Evolutionary conservation across 2,113 vertebrate genomes (phyloP), one percentile per base, ranked within the genome.

Genomic region (Lamprologus ornatipinnis): DNA sequence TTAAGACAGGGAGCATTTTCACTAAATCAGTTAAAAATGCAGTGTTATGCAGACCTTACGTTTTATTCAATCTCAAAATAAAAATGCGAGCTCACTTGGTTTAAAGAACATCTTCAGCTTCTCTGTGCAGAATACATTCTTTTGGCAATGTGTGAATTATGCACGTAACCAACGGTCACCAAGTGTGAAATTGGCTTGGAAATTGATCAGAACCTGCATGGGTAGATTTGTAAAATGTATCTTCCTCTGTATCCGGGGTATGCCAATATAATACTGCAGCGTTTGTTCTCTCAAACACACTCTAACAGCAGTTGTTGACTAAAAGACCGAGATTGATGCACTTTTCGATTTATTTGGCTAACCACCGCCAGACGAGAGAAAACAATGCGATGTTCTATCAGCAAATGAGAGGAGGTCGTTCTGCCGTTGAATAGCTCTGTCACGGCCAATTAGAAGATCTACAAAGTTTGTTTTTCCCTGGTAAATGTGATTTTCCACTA

Each of bases 381-480:
- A 91, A 96, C 91, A 95, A 93, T 88, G 68, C 35, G 17, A 26
- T 68, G 73, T 88, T 93, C 94, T 94, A 92, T 89, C 84, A 85
- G 75, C 54, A 19, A 35, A 83, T 17, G 57, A 68, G 73, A 84
- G 11, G 47, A 84, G 88, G 57, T 85, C 81, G 57, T 81, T 83
- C 80, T 80, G 80, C 85, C 37, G 80, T 92, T 89, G 63, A 84
- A 85, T 83, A 49, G 45, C 55, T 80, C 78, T 73, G 85, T 92
- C 91, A 90, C 63, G 89, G 85, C 85, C 68, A 94, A 88, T 95
- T 94, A 94, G 81, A 81, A 85, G 84, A 90, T 91, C 95, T 87
- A 35, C 83, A 82, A 87, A 90, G 86, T 94, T 95, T 91, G 60
- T 92, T 53, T 92, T 91, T 84, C 78, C 58, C 40, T 60, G 45